phyloP scores from a whole-genome alignment of 92 coral and sea anemone species.

The Epizoanthus scotinus region DNA sequence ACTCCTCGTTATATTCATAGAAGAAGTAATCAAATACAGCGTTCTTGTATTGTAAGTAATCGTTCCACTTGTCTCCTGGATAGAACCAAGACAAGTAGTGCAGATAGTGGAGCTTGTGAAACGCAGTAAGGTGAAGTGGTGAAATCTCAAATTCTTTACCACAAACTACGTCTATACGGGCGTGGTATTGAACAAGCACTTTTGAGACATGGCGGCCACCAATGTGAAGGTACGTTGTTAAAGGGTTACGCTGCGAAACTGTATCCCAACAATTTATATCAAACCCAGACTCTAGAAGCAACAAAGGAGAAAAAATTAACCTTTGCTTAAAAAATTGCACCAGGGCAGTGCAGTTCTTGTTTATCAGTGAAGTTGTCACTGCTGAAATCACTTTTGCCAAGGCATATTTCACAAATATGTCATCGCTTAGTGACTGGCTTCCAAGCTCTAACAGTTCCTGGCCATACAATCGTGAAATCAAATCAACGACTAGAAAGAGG shows the following conservation, averaged over 20 bases:
- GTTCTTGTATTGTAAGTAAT: constrained; percentile 1
- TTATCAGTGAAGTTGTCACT: neutral
- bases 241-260: neutral
- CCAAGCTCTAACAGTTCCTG: neutral
- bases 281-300: constrained; percentile 1
- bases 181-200: constrained; percentile 43
- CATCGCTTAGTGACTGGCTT: neutral
- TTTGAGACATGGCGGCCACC: constrained; percentile 59
- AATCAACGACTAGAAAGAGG: neutral
- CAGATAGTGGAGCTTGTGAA: constrained; percentile 25
- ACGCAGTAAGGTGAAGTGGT: constrained; percentile 47
- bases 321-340: neutral
- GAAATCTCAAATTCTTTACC: constrained; percentile 37
- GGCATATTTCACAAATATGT: neutral
- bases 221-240: neutral
- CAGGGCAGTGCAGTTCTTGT: neutral
- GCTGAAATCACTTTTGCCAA: neutral
- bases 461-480: neutral
- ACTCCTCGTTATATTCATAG: constrained; percentile 25
- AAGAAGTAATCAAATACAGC: constrained; percentile 50
- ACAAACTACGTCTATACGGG: constrained; percentile 27
- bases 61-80: constrained; percentile 23
- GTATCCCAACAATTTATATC: constrained; percentile 9
- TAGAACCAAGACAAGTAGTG: constrained; percentile 20
- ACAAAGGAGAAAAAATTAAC: neutral